These are phyloP conservation scores for Aix galericulata DNA, from an alignment of 2,113 vertebrate species.

Conservation along the genomic window DNA sequence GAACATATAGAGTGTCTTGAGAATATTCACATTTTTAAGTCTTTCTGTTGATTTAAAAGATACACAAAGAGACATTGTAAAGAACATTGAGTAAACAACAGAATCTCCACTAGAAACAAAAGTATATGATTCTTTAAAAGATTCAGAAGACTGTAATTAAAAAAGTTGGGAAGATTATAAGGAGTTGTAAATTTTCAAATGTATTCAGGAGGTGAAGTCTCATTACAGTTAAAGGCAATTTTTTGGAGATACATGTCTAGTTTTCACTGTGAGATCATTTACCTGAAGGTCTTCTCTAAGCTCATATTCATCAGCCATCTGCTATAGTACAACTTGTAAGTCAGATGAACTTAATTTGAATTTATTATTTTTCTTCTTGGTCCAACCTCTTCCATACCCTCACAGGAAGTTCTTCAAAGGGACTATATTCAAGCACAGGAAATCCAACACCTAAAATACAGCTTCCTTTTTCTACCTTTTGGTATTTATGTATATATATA, in stretches of 20 bases:
- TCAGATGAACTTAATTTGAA: neutral
- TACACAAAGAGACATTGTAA: neutral
- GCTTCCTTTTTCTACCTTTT: neutral
- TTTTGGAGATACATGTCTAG: neutral
- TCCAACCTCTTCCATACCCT: neutral
- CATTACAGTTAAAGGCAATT: neutral
- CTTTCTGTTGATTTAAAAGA: neutral
- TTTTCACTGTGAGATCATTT: neutral
- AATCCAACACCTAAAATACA: neutral
- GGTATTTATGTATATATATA: neutral
- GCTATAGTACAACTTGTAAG: neutral
- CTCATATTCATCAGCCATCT: neutral
- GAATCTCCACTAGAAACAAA: neutral
- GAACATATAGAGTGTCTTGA: neutral
- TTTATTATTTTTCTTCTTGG: neutral
- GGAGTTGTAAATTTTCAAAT: neutral
- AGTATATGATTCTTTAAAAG: neutral
- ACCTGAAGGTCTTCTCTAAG: neutral
- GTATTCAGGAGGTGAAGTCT: neutral
- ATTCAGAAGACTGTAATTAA: neutral
- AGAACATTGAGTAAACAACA: neutral
- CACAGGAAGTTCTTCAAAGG: neutral
- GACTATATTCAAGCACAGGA: neutral
- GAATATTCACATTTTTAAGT: neutral
- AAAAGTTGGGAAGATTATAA: neutral